Conservation (phyloP, 2,888 invertebrate genomes). For the Caprella mutica region DNA sequence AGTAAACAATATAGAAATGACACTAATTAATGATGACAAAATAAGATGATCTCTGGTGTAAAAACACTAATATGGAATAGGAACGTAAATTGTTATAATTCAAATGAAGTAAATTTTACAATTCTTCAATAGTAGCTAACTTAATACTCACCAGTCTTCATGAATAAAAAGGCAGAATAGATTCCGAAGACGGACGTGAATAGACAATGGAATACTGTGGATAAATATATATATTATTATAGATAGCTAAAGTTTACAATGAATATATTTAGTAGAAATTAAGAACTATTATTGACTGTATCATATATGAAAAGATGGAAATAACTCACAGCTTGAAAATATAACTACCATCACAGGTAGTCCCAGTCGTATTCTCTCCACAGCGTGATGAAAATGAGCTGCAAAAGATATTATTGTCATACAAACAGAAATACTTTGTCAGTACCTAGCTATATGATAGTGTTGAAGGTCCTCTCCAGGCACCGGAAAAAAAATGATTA, state of each 20-base stretch:
- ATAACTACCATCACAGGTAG: conserved; percentile 54
- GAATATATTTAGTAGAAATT: neutral
- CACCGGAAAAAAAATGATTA: too few relatives aligned
- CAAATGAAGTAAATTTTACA: too few relatives aligned
- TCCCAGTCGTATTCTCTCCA: conserved; percentile 63
- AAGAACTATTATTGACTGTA: neutral
- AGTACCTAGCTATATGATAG: too few relatives aligned
- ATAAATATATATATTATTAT: conserved; percentile 35
- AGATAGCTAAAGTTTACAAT: neutral
- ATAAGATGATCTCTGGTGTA: neutral
- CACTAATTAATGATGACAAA: neutral
- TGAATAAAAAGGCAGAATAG: conserved; percentile 54
- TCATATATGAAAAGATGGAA: neutral
- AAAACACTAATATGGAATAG: neutral
- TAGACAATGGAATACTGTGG: conserved; percentile 59
- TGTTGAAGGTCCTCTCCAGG: too few relatives aligned
- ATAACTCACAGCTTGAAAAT: neutral
- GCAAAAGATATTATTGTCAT: too few relatives aligned
- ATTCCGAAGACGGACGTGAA: conserved; percentile 89
- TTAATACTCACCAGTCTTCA: conserved; percentile 57
- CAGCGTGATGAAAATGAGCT: conserved; percentile 87
- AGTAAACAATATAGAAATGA: too few relatives aligned
- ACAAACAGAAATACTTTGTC: too few relatives aligned
- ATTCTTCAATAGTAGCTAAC: neutral
- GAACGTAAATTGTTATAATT: too few relatives aligned